Base-by-base conservation (phyloP, 2,797 vertebrate species). In the Micromesistius poutassou region DNA sequence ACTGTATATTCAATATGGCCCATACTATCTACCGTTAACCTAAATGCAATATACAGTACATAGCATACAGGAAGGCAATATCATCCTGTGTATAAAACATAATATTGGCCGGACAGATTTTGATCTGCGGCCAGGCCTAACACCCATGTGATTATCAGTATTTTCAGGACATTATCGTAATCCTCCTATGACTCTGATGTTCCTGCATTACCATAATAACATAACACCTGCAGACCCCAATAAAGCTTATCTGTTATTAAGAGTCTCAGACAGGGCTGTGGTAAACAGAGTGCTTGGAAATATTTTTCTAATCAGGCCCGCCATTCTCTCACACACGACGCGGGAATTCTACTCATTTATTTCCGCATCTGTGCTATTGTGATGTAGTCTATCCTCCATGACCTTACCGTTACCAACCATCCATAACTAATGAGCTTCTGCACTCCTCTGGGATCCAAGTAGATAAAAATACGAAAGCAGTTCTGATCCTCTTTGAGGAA, bases 251-350 rank as follows among this genome's bases (percentile, higher is more conserved):
- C 90, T 79, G 0, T 50, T 42, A 42, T 80, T 82, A 76, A 87
- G 82, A 84, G 85, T 86, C 85, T 91, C 89, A 89, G 90, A 91
- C 86, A 71, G 78, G 71, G 85, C 76, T 80, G 40, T 50, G 46
- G 46, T 42, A 42, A 16, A 42, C 40, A 42, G 40, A 42, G 78
- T 83, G 86, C 73, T 42, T 78, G 82, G 89, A 55, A 55, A 55
- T 55, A 55, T 19, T n/a, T n/a, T 25, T 62, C 16, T 55, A 90
- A 89, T 87, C 86, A 71, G 73, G 84, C 78, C 74, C 78, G 85
- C 31, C 76, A 75, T 78, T 62, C 83, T 86, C 75, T 73, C 16
- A 82, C 77, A 71, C 76, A 84, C 78, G 82, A 77, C 74, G 28
- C 74, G 76, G 79, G 86, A 55, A 40, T 81, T 80, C 72, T 87